Base-by-base conservation (phyloP, 2,113 vertebrate species). In the Anhinga rufa region DNA sequence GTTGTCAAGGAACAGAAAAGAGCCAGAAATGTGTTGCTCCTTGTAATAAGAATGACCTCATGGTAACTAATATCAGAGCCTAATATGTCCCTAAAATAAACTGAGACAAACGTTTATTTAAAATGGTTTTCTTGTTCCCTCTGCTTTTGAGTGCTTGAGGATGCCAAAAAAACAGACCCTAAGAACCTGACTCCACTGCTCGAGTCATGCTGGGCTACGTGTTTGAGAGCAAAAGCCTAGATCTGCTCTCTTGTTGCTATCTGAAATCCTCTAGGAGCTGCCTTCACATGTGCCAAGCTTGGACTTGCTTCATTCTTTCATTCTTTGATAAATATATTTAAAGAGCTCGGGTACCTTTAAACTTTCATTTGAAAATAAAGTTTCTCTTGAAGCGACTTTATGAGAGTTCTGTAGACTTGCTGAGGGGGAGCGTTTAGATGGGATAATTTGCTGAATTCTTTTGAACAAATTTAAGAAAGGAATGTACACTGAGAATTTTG, bases 81-180 rank as follows among this genome's bases (percentile, higher is more conserved):
- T 92, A 94, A 92, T 94, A 65, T 55, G 92, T 93, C 93, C 93
- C 82, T 95, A 95, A 93, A 92, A 94, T 92, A 96, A 97, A 91
- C 86, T 26, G 88, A 94, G 90, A 86, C 76, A 78, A 90, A 85
- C 1, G 1, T 90, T 88, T 91, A 88, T 94, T 95, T 95, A 10
- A 97, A 94, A 86, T 74, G 28, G 20, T 84, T 91, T 92, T 96
- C 87, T 68, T 82, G 31, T 84, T 84, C 91, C 61, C 31, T 92
- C 70, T 96, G 83, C 78, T 87, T 91, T 85, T 92, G 78, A 88
- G 70, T 5, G 12, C 55, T 71, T 80, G 46, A 82, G 54, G 51
- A 74, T 88, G 77, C 89, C 74, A 93, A 40, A 85, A 84, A 82
- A 57, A 0, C 32, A 81, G 78, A 80, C 46, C 78, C 71, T 81